phyloP scores from a whole-genome alignment of 2,888 invertebrate species.

The Athalia rosae region DNA sequence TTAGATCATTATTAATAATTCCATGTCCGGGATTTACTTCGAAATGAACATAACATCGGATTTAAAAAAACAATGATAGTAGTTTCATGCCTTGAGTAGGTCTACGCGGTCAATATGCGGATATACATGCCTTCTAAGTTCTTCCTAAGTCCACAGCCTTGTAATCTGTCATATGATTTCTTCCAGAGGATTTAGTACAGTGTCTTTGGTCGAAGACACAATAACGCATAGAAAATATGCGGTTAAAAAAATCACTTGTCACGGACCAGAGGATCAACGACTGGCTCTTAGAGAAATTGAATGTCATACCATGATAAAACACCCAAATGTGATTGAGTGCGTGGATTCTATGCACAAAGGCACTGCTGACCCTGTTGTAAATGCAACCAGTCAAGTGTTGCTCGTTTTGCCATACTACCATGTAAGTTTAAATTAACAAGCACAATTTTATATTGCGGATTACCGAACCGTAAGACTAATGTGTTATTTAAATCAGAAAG shows the following conservation, averaged over 20 bases:
- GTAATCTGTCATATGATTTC: too few relatives aligned
- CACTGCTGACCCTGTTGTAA: conserved; percentile 80
- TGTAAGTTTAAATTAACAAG: conserved; percentile 67
- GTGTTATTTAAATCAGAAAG: conserved; percentile 76
- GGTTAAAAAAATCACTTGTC: conserved; percentile 87
- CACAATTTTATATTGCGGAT: not conserved
- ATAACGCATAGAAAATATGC: conserved; percentile 82
- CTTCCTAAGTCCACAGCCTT: too few relatives aligned
- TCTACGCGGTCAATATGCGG: not conserved
- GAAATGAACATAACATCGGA: too few relatives aligned
- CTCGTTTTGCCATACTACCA: conserved; percentile 85
- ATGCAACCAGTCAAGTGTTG: conserved; percentile 82
- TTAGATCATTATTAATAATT: too few relatives aligned
- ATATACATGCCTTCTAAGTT: not conserved
- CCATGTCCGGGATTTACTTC: too few relatives aligned
- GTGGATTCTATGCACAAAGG: conserved; percentile 81
- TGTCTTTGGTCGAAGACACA: conserved; percentile 84
- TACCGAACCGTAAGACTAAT: not conserved
- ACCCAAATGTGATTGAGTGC: conserved; percentile 84
- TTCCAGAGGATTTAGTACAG: conserved; percentile 87
- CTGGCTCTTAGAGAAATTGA: conserved; percentile 84
- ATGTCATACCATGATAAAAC: conserved; percentile 81
- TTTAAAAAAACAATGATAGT: not conserved
- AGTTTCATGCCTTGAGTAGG: not conserved
- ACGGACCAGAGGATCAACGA: conserved; percentile 85